Evolutionary conservation across 2,888 invertebrate species (phyloP).

Genomic region (Limulus polyphemus): DNA sequence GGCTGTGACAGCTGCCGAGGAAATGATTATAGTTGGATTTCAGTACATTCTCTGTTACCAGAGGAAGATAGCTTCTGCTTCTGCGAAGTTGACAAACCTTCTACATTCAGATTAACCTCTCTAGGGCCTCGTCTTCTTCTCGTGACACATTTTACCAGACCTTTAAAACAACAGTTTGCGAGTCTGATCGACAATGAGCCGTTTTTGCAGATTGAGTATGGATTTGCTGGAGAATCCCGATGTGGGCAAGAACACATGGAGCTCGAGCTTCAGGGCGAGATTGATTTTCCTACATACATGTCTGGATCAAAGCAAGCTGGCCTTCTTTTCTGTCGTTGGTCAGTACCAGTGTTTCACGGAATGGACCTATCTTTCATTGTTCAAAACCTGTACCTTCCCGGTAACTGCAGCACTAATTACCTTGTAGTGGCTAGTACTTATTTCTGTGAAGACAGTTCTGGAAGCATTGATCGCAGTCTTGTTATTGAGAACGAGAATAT

Average conservation of each 20-base stretch:
- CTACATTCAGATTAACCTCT: constrained; percentile 11
- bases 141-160: constrained; percentile 1
- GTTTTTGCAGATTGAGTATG: too few relatives aligned
- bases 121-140: constrained; percentile 12
- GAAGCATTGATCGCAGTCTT: constrained; percentile 8
- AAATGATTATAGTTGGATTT: too few relatives aligned
- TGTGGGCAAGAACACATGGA: constrained; percentile 29
- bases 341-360: constrained; percentile 19
- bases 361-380: constrained; percentile 20
- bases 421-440: constrained; percentile 8
- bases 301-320: constrained; percentile 4
- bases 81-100: constrained; percentile 7
- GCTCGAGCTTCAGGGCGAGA: constrained; percentile 21
- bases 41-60: too few relatives aligned
- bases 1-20: constrained; percentile 15
- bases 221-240: constrained; percentile 58
- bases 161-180: too few relatives aligned
- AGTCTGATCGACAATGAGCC: too few relatives aligned
- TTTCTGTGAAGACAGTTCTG: constrained; percentile 8
- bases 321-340: constrained; percentile 18
- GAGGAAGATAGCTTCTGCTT: constrained; percentile 16
- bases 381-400: constrained; percentile 8
- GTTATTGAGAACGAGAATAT: constrained; percentile 14
- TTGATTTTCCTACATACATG: constrained; percentile 11
- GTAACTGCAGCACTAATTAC: constrained; percentile 14